These are phyloP conservation scores for Ptilonorhynchus violaceus DNA, from an alignment of 2,113 vertebrate species.

Conservation along the genomic window DNA sequence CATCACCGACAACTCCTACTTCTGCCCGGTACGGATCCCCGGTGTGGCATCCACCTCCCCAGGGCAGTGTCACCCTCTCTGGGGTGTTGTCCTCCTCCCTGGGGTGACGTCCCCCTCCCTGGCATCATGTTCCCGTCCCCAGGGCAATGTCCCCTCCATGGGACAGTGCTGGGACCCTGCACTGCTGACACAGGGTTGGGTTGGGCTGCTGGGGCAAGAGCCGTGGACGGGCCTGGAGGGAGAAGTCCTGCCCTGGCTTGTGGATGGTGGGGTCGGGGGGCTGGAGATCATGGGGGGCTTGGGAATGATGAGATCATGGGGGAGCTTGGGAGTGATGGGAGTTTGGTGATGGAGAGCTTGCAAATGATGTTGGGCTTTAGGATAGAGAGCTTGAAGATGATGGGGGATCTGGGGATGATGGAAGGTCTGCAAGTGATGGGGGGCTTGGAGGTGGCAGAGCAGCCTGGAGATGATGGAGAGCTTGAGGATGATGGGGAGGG, in stretches of 20 bases:
- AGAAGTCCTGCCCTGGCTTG: not conserved
- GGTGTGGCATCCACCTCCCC: accelerated
- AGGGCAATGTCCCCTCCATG: not conserved
- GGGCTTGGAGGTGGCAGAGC: not conserved
- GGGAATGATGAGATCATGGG: not conserved
- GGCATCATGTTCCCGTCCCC: not conserved
- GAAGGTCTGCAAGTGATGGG: too few relatives aligned
- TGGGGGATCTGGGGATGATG: not conserved
- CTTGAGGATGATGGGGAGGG: not conserved
- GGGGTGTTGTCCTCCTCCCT: not conserved
- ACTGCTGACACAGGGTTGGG: accelerated
- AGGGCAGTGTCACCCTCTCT: not conserved
- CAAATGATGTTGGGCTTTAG: not conserved
- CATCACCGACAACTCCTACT: slow-evolving; percentile 94
- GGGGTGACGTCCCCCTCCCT: not conserved
- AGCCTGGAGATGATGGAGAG: not conserved
- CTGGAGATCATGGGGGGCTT: not conserved
- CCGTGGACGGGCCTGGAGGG: not conserved
- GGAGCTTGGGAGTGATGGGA: not conserved
- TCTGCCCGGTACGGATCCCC: slow-evolving; percentile 85
- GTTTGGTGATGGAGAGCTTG: not conserved
- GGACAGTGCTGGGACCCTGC: not conserved
- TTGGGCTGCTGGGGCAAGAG: not conserved
- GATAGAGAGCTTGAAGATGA: not conserved
- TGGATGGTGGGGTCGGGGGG: accelerated